phyloP scores from a whole-genome alignment of 1,140 invertebrate species.

The Vanessa atalanta region DNA sequence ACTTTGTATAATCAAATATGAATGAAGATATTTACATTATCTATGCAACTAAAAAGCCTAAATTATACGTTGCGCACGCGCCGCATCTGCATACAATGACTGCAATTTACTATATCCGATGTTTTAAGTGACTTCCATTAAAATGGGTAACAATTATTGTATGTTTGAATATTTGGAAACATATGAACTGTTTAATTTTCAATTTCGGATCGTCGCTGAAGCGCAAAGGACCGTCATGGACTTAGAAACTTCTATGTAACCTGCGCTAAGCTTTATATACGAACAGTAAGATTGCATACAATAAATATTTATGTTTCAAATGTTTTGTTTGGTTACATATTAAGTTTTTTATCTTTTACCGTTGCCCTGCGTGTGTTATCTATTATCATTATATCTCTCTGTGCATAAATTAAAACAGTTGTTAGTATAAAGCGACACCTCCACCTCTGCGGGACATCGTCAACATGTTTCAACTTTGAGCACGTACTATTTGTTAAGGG shows the following conservation, averaged over 20 bases:
- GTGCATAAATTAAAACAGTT: slow-evolving; percentile 47
- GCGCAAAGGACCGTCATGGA: too few species aligned
- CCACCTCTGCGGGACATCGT: slow-evolving; percentile 36
- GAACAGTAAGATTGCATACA: too few species aligned
- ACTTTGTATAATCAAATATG: slow-evolving; percentile 16
- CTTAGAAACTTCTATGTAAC: too few species aligned
- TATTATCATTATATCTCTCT: slow-evolving; percentile 36
- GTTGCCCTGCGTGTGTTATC: slow-evolving; percentile 31
- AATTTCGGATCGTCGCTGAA: too few species aligned
- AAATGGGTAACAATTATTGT: not conserved
- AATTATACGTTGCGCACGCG: slow-evolving; percentile 42
- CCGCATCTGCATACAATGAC: slow-evolving; percentile 53
- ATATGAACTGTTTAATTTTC: not conserved
- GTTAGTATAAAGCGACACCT: slow-evolving; percentile 23
- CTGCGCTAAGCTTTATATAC: too few species aligned
- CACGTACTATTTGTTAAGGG: slow-evolving; percentile 41
- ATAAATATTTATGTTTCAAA: not conserved
- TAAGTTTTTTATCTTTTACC: not conserved
- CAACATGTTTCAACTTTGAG: slow-evolving; percentile 5
- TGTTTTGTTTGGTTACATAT: not conserved
- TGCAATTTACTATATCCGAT: slow-evolving; percentile 32
- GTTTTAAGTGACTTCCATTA: slow-evolving; percentile 16
- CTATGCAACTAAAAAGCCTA: slow-evolving; percentile 47
- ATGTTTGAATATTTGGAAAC: not conserved
- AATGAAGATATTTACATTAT: slow-evolving; percentile 45